A percentile compares a stretch with the other conserved stretches of the same genome.
These are phyloP conservation scores for Austrofundulus limnaeus DNA, from an alignment of 2,113 vertebrate species.

Conservation along the genomic window DNA sequence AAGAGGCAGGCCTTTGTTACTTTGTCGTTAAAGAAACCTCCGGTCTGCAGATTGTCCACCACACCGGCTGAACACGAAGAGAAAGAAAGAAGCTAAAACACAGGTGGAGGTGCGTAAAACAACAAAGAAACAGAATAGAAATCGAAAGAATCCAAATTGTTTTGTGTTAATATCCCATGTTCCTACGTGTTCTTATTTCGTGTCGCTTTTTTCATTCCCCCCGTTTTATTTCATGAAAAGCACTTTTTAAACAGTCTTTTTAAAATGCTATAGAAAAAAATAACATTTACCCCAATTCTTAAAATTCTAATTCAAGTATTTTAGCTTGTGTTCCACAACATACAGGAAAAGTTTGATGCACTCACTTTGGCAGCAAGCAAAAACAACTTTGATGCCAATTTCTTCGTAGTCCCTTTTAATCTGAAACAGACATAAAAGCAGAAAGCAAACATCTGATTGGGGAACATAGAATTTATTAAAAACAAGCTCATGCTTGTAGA, in stretches of 20 bases:
- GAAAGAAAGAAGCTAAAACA: neutral
- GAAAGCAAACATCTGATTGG: slow-evolving; percentile 24
- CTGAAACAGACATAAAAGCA: slow-evolving; percentile 71
- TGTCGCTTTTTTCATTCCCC: too few relatives aligned
- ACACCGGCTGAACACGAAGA: slow-evolving; percentile 68
- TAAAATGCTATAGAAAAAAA: too few relatives aligned
- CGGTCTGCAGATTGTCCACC: slow-evolving; percentile 82
- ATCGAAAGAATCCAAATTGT: too few relatives aligned
- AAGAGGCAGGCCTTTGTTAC: slow-evolving; percentile 88
- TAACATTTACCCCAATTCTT: too few relatives aligned
- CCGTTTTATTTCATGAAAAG: too few relatives aligned
- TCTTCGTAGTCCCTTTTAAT: slow-evolving; percentile 87
- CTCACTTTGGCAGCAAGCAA: slow-evolving; percentile 81
- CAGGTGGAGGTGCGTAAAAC: neutral
- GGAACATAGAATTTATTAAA: neutral
- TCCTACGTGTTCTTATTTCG: too few relatives aligned
- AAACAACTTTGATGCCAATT: slow-evolving; percentile 83
- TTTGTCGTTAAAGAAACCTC: slow-evolving; percentile 84
- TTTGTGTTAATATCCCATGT: too few relatives aligned
- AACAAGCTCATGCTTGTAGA: slow-evolving; percentile 12
- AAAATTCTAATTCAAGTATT: too few relatives aligned
- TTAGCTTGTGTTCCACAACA: too few relatives aligned
- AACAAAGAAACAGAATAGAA: too few relatives aligned
- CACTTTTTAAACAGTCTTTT: too few relatives aligned
- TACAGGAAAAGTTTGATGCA: neutral